phyloP scores from a whole-genome alignment of 2,797 vertebrate species.

The Prionace glauca region DNA sequence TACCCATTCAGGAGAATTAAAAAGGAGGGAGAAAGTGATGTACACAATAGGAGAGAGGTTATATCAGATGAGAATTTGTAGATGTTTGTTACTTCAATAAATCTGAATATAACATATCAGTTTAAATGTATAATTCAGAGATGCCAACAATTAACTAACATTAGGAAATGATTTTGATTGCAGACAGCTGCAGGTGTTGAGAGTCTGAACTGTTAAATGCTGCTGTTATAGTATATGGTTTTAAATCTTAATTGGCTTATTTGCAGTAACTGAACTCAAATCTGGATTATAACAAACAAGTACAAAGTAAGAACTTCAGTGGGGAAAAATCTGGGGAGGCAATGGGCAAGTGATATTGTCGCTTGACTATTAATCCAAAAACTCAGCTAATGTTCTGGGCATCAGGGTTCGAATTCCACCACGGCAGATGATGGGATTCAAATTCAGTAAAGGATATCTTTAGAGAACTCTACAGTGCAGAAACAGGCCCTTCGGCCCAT shows the following conservation, averaged over 20 bases:
- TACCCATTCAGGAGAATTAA: neutral
- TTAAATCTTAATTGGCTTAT: neutral
- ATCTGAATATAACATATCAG: neutral
- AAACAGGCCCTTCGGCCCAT: too few relatives aligned
- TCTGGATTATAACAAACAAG: neutral
- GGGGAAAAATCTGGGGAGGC: neutral
- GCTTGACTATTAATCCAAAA: too few relatives aligned
- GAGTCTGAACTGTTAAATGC: neutral
- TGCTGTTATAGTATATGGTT: neutral
- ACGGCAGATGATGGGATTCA: too few relatives aligned
- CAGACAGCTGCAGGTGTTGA: neutral
- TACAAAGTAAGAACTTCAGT: neutral
- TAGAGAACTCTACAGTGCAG: too few relatives aligned
- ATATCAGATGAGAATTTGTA: neutral
- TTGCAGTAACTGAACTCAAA: neutral
- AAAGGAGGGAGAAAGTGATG: neutral
- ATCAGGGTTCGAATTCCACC: too few relatives aligned
- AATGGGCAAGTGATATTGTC: too few relatives aligned
- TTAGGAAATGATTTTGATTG: conserved; percentile 1
- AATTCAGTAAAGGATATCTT: too few relatives aligned
- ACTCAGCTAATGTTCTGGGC: too few relatives aligned
- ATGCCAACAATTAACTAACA: neutral
- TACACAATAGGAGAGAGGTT: neutral
- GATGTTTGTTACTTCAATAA: neutral
- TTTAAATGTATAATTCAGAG: neutral